Percentiles rank a stretch among this genome's conserved stretches.
Evolutionary conservation across 2,797 vertebrate species (phyloP).

Genomic region (Darevskia mixta): DNA sequence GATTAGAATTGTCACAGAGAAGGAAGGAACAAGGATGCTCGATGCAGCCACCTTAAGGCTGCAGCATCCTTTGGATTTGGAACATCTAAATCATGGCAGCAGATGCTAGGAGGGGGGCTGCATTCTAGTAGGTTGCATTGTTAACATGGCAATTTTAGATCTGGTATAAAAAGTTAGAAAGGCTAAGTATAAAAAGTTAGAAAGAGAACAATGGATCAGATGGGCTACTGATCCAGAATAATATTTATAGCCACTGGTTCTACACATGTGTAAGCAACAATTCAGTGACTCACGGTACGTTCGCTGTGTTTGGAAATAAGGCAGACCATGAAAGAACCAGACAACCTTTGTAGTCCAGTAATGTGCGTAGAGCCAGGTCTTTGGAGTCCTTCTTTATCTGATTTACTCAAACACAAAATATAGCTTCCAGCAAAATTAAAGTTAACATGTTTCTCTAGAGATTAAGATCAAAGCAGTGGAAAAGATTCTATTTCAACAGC

Average conservation of each 20-base stretch:
- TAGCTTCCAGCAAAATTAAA: slow-evolving; percentile 75
- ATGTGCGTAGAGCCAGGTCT: slow-evolving; percentile 68
- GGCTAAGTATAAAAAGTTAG: not conserved
- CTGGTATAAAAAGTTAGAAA: not conserved
- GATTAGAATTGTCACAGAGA: not conserved
- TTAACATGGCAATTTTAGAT: not conserved
- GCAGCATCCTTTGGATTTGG: not conserved
- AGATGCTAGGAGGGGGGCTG: not conserved
- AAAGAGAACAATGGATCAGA: not conserved
- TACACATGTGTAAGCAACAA: not conserved
- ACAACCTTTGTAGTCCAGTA: slow-evolving; percentile 74
- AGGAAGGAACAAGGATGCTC: not conserved
- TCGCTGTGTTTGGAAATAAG: slow-evolving; percentile 34
- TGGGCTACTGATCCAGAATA: not conserved
- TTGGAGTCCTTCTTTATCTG: slow-evolving; percentile 70
- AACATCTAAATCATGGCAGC: not conserved
- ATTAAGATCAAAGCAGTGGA: slow-evolving; percentile 74
- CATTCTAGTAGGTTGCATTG: not conserved
- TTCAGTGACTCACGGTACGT: slow-evolving; percentile 23
- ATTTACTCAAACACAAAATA: slow-evolving; percentile 72
- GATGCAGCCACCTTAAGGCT: not conserved
- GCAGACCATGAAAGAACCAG: slow-evolving; percentile 67
- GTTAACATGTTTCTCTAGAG: slow-evolving; percentile 71
- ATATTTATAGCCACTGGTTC: not conserved
- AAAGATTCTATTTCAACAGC: slow-evolving; percentile 72